A percentile compares a stretch with the other conserved stretches of the same genome.
These are phyloP conservation scores for Drosophila carrolli DNA, from an alignment of 1,140 invertebrate genomes.

Conservation along the genomic window DNA sequence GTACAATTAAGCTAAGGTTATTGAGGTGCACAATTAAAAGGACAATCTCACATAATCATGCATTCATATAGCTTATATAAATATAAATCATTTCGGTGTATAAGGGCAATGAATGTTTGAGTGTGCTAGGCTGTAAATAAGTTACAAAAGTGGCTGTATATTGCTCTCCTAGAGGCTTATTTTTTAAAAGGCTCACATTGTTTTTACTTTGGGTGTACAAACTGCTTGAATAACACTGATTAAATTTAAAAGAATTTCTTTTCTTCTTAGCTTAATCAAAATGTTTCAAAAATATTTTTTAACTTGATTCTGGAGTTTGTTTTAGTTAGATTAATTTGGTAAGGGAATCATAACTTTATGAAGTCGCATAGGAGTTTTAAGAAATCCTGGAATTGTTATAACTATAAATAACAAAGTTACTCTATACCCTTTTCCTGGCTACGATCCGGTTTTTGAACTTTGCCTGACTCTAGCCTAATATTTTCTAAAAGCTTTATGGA, in stretches of 20 bases:
- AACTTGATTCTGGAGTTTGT: too few relatives aligned
- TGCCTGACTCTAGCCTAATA: too few relatives aligned
- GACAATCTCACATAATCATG: neutral
- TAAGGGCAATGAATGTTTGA: neutral
- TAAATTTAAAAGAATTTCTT: neutral
- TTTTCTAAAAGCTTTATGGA: too few relatives aligned
- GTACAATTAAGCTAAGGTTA: conserved; percentile 7
- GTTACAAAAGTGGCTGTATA: conserved; percentile 8
- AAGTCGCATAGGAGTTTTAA: too few relatives aligned
- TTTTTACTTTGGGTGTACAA: neutral
- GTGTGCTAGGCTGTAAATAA: conserved; percentile 25
- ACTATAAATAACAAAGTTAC: too few relatives aligned
- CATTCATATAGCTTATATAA: conserved; percentile 25
- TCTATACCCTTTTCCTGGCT: too few relatives aligned
- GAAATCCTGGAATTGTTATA: too few relatives aligned
- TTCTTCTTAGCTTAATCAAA: too few relatives aligned
- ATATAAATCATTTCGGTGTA: conserved; percentile 12
- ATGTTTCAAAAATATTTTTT: too few relatives aligned
- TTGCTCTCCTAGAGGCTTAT: neutral
- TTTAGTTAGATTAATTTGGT: too few relatives aligned
- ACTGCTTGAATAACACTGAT: neutral
- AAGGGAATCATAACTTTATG: too few relatives aligned
- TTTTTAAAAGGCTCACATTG: neutral
- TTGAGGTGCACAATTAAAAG: neutral
- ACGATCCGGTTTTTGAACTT: too few relatives aligned